Base-by-base conservation (phyloP, 2,888 invertebrate species). In the Drosophila paracracens region DNA sequence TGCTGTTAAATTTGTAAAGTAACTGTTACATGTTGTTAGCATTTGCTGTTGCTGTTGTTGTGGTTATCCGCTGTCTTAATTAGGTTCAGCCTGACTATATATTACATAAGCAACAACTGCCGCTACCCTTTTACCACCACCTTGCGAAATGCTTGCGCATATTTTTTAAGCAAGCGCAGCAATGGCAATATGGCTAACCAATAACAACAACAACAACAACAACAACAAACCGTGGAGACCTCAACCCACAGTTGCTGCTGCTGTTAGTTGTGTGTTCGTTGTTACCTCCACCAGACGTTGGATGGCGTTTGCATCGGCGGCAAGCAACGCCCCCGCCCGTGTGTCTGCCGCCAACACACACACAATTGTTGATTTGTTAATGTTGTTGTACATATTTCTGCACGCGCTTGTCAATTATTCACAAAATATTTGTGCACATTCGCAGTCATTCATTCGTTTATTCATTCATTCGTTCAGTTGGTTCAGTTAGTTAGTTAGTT, bases 351-450 rank as follows among this genome's bases (percentile, higher is more conserved):
- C 67, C 77, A 74, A 67, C 79, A 35, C 53, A 33, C 54, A 35
- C 65, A 40, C 52, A 48, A 33, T 48, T 50, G 54, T 46, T 46
- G 43, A 63, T 63, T 63, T 53, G 40, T 53, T 74, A 52, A 62
- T 67, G 35, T 59, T 77, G 50, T 53, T 66, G 48, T 66, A 71
- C 65, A 70, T 71, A 69, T 81, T 64, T 78, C 46, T 67, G 70
- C 66, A 59, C 50, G 38, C 52, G 51, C 72, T 69, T 88, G 80
- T 80, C 83, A 80, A 79, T 85, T 80, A 84, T 84, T 81, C 78
- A 71, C 63, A 69, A 54, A 67, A 78, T 77, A 66, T 70, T 58
- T 51, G n/a, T 56, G 25, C 62, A 56, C 65, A 51, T 27, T 36
- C 38, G 29, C 58, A 31, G 36, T 69, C 57, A 70, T 27, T 58